Base-by-base conservation (phyloP, 2,888 invertebrate genomes). In the Thecocarcelia acutangulata region DNA sequence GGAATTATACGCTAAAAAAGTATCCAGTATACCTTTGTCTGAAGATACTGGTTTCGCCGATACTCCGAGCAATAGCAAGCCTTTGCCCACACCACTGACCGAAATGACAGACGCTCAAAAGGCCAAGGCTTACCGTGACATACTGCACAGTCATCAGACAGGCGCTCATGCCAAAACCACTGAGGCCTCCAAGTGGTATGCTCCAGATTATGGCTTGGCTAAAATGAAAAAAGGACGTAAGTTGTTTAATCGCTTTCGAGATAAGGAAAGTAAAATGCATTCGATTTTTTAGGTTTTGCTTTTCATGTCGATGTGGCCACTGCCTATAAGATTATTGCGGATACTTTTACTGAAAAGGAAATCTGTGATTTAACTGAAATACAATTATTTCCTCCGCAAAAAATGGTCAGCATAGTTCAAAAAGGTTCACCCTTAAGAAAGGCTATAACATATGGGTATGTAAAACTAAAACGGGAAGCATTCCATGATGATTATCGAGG, bases 281-380 rank as follows among this genome's bases (percentile, higher is more conserved):
- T 21, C 48, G 0, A 12, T 46, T 46, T 46, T 3, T 19, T 48
- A 90, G 94, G 93, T 2, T 95, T 93, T 86, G 95, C 95, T 0
- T 94, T 94, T 88, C 94, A 94, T 85, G 92, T 94, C 4, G 95
- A 95, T 88, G 93, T 93, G 0, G 92, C 93, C 0, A 92, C 92
- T 0, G 94, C 93, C 1, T 95, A 95, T 88, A 93, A 93, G 81
- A 93, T 94, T 24, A 94, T 95, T 87, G 91, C 91, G 64, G 92
- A 92, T 24, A 93, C 93, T 0, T 95, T 94, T 85, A 92, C 91
- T 0, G 94, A 94, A 86, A 91, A 92, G 59, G 93, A 94, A 87
- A 93, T 94, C 69, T 95, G 95, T 84, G 94, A 95, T 80, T 90
- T 94, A 1, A 92, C 93, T 0, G 94, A 94, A 88, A 92, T 94